Conservation (phyloP, 2,888 invertebrate genomes). For the Calliopum simillimum region DNA sequence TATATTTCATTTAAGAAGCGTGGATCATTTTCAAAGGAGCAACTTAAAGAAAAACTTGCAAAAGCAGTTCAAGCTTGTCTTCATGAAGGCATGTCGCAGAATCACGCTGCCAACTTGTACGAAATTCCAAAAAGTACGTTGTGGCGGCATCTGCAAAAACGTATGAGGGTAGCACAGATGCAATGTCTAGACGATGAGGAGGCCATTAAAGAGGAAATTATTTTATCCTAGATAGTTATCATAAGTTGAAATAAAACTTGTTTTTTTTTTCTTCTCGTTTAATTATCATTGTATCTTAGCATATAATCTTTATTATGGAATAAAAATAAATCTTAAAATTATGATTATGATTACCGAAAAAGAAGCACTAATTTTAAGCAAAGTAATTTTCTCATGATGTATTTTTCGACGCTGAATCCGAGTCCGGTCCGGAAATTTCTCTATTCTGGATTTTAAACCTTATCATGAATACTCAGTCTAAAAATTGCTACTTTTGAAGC, state of each 20-base stretch:
- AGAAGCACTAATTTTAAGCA: no score
- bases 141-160: constrained; percentile 65
- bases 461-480: no score
- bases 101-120: constrained; percentile 65
- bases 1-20: constrained; percentile 63
- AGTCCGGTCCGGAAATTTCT: no score
- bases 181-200: constrained; percentile 44
- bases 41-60: constrained; percentile 60
- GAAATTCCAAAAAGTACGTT: constrained; percentile 66
- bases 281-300: no score
- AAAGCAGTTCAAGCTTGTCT: constrained; percentile 65
- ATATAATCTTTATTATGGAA: no score
- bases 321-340: no score
- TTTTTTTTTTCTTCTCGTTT: background rate
- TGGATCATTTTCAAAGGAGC: constrained; percentile 63
- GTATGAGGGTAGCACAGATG: constrained; percentile 50
- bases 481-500: no score
- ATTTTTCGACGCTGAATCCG: no score
- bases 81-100: constrained; percentile 65
- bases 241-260: background rate
- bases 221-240: constrained; percentile 47
- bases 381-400: no score
- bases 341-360: no score
- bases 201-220: constrained; percentile 54
- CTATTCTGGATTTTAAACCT: no score